Evolutionary conservation across 2,888 invertebrate species (phyloP), one percentile per base, ranked within the genome.

Genomic region (Pollenia labialis): DNA sequence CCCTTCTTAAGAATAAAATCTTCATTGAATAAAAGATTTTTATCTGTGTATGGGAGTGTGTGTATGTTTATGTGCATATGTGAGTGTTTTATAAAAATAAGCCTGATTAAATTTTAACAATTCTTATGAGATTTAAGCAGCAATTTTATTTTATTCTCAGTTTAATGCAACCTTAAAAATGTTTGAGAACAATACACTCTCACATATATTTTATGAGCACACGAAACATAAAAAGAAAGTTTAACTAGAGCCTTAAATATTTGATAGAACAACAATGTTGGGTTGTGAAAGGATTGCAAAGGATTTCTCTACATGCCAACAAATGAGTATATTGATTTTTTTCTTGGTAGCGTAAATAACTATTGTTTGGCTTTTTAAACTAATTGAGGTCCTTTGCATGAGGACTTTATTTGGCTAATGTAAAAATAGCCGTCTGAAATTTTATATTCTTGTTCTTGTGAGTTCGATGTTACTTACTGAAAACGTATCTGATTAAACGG

Each of bases 61-160:
- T 44, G 23, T 1, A 23, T 64, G 48, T 14, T 8, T 58, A 11
- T 54, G 10, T 64, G 54, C 32, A 52, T 6, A 10, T 42, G 18
- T 58, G 8, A 16, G 40, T 32, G 32, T 54, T 12, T 40, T 56
- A 48, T 60, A 69, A 58, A 60, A 69, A 56, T 48, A 81, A 64
- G 72, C 81, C 72, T 64, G 62, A 81, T 81, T 72, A 81, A 64
- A 72, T 68, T 58, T 83, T 68, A 62, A 69, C 62, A 85, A 80
- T 75, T 85, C 64, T 76, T 32, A 9, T 16, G 52, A 79, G 79
- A 79, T 80, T 84, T 79, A 16, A 54, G 14, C 52, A 79, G 50
- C 46, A 74, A 79, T 62, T 48, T 50, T 6, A 64, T 69, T 72
- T 62, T 68, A 16, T 48, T 79, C 60, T 8, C 50, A 40, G 69